Percentiles rank a stretch among this genome's conserved stretches.
Evolutionary conservation across 2,888 invertebrate species (phyloP).

Genomic region (Lasioglossum malachurum): DNA sequence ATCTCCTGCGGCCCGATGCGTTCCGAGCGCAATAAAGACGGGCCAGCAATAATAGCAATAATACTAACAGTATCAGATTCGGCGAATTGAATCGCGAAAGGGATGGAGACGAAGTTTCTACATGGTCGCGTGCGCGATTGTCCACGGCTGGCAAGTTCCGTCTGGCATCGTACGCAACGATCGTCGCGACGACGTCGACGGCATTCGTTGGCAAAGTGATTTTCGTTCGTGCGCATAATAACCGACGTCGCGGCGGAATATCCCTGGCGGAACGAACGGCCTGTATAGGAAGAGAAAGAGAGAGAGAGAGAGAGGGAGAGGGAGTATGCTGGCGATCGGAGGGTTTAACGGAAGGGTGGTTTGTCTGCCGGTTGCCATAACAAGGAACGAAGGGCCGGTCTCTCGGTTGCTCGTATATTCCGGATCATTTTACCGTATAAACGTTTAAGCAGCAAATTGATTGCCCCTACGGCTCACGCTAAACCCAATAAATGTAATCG

Average conservation of each 20-base stretch:
- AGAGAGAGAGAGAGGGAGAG: neutral
- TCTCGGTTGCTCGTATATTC: constrained; percentile 55
- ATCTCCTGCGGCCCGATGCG: neutral
- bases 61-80: neutral
- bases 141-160: constrained; percentile 4
- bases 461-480: constrained; percentile 59
- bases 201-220: constrained; percentile 55
- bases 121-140: neutral
- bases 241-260: constrained; percentile 52
- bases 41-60: neutral
- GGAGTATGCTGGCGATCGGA: constrained; percentile 24
- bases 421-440: constrained; percentile 74
- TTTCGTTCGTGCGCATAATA: constrained; percentile 71
- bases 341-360: constrained; percentile 63
- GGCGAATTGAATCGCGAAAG: neutral
- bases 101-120: neutral
- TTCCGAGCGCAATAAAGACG: too few species aligned
- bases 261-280: constrained; percentile 24
- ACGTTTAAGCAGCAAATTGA: constrained; percentile 71
- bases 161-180: constrained; percentile 18
- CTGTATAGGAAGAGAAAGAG: neutral
- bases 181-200: constrained; percentile 11
- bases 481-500: constrained; percentile 67
- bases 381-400: constrained; percentile 58
- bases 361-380: constrained; percentile 66